Percentiles rank a stretch among this genome's conserved stretches.
These are phyloP conservation scores for Eubucco bourcierii DNA, from an alignment of 2,113 vertebrate species.

Conservation along the genomic window DNA sequence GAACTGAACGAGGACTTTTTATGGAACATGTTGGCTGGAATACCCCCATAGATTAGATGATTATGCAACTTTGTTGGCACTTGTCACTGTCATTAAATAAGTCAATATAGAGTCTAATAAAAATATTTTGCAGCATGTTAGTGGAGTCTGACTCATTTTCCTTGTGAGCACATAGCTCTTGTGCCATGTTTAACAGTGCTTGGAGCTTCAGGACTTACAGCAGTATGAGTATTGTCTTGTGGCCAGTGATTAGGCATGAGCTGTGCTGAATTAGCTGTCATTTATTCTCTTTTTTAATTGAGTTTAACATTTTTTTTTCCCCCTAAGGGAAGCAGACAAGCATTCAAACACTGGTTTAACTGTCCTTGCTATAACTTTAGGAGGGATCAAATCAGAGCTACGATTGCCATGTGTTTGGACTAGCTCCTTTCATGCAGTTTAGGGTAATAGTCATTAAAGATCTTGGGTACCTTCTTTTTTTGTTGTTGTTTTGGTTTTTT, in stretches of 20 bases:
- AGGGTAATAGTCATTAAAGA: not conserved
- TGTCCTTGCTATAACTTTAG: not conserved
- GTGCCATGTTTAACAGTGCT: not conserved
- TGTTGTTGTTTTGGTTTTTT: not conserved
- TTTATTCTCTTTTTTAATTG: not conserved
- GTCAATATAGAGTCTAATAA: not conserved
- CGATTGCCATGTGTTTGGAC: not conserved
- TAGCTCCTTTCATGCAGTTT: not conserved
- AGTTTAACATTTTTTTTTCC: not conserved
- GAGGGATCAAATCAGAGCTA: not conserved
- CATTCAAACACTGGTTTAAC: not conserved
- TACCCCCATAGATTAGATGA: not conserved
- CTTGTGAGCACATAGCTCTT: not conserved
- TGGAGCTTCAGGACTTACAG: not conserved
- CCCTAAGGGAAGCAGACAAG: not conserved
- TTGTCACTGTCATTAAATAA: not conserved
- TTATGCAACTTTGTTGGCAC: not conserved
- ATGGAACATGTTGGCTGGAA: not conserved
- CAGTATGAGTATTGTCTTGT: not conserved
- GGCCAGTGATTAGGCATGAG: not conserved
- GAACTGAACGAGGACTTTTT: not conserved
- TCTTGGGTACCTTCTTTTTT: not conserved
- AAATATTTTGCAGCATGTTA: not conserved
- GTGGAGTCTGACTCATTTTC: not conserved
- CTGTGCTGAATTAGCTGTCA: not conserved